Percentiles rank a stretch among this genome's conserved stretches.
These are phyloP conservation scores for Limosa lapponica DNA, from an alignment of 2,797 vertebrate genomes.

Conservation along the genomic window DNA sequence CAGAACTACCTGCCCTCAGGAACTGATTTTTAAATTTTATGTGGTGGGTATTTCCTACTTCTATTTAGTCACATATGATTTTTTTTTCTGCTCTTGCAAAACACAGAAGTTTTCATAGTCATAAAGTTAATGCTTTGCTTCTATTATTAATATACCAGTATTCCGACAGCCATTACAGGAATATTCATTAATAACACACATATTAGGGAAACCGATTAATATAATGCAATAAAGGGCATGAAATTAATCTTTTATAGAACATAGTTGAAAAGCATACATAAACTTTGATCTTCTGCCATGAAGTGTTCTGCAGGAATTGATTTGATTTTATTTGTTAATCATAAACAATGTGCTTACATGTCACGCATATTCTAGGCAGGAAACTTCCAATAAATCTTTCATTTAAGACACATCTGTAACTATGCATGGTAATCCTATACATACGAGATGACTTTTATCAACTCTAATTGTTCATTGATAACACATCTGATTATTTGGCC, in stretches of 20 bases:
- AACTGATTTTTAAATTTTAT: neutral
- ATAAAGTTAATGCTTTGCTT: neutral
- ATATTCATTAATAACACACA: constrained; percentile 14
- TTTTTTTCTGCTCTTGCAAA: neutral
- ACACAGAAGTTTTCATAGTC: neutral
- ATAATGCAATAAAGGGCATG: constrained; percentile 26
- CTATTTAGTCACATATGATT: neutral
- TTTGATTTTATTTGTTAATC: constrained; percentile 25
- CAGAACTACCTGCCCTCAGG: neutral
- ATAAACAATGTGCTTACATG: constrained; percentile 38
- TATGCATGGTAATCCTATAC: constrained; percentile 60
- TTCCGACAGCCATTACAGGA: neutral
- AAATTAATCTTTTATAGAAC: constrained; percentile 56
- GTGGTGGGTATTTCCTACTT: neutral
- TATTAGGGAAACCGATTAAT: neutral
- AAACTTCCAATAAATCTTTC: constrained; percentile 37
- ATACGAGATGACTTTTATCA: constrained; percentile 70
- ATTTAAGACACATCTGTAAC: constrained; percentile 46
- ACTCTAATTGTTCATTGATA: constrained; percentile 76
- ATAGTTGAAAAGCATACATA: constrained; percentile 10
- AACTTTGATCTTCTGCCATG: constrained; percentile 53
- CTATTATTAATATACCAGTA: neutral
- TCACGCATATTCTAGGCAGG: neutral
- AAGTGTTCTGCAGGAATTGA: constrained; percentile 6
- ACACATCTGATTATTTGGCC: constrained; percentile 77